Conservation (phyloP, 2,113 vertebrate species). For the Ondatra zibethicus region DNA sequence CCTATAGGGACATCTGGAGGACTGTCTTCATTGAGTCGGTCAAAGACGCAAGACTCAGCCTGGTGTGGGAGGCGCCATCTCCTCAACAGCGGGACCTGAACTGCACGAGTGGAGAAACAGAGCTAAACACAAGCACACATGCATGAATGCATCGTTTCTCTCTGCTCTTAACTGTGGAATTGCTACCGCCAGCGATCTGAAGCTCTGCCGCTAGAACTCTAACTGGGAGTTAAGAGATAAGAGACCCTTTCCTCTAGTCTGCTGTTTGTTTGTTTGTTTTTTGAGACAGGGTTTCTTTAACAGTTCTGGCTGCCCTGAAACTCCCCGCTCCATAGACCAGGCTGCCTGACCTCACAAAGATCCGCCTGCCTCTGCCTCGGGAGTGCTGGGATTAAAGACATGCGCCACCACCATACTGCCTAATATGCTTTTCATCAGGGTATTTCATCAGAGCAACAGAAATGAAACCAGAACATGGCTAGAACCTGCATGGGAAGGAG, state of each 20-base stretch:
- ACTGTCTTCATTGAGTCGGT: background rate
- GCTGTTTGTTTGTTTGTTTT: background rate
- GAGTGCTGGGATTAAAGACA: background rate
- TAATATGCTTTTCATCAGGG: background rate
- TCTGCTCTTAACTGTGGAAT: background rate
- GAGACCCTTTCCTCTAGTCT: background rate
- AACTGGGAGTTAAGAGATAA: background rate
- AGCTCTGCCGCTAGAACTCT: background rate
- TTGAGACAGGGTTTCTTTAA: background rate
- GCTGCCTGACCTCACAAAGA: background rate
- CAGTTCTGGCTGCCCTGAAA: background rate
- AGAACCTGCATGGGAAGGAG: too few relatives aligned
- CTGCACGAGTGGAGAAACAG: background rate
- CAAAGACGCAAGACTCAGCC: background rate
- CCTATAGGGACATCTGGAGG: too few relatives aligned
- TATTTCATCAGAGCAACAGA: background rate
- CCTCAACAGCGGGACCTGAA: background rate
- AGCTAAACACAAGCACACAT: background rate
- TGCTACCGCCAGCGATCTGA: background rate
- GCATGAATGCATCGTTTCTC: background rate
- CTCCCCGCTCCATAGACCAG: background rate
- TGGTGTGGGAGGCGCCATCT: background rate
- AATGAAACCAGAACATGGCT: background rate
- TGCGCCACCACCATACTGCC: background rate
- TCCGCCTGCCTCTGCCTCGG: background rate